Evolutionary conservation across 2,888 invertebrate species (phyloP).

Genomic region (Standfussiana lucernea): DNA sequence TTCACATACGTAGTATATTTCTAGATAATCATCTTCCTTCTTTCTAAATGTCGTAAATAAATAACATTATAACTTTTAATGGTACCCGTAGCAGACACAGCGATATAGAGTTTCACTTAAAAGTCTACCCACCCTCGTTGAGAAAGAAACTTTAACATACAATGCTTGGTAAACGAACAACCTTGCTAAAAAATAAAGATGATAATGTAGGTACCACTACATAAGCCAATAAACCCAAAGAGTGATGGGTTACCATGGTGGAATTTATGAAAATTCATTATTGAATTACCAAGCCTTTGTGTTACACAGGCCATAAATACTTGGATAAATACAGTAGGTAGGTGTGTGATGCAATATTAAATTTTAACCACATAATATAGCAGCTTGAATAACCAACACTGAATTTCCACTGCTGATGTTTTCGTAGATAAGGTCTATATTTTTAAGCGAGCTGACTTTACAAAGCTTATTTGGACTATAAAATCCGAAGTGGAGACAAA

Average conservation of each 20-base stretch:
- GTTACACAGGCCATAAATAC: slow-evolving; percentile 23
- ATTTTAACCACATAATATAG: slow-evolving; percentile 35
- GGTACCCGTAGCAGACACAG: background rate
- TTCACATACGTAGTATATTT: background rate
- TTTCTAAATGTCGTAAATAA: background rate
- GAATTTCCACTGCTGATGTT: slow-evolving; percentile 49
- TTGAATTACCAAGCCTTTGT: slow-evolving; percentile 37
- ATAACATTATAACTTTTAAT: slow-evolving; percentile 36
- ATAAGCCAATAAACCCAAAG: background rate
- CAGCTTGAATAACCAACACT: slow-evolving; percentile 23
- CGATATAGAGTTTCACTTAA: slow-evolving; percentile 31
- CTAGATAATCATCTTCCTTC: background rate
- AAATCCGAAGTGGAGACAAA: slow-evolving; percentile 77
- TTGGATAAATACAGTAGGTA: slow-evolving; percentile 30
- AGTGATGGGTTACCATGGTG: slow-evolving; percentile 7
- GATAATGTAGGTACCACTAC: background rate
- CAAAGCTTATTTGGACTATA: slow-evolving; percentile 64
- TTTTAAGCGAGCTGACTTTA: slow-evolving; percentile 48
- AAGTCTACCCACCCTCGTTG: slow-evolving; percentile 10
- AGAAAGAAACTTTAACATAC: background rate
- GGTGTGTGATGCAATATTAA: slow-evolving; percentile 32
- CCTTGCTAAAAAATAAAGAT: background rate
- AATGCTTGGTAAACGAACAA: background rate
- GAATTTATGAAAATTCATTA: slow-evolving; percentile 41
- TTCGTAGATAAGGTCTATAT: slow-evolving; percentile 58